Evolutionary conservation across 2,113 vertebrate species (phyloP).

Genomic region (Oplegnathus fasciatus): DNA sequence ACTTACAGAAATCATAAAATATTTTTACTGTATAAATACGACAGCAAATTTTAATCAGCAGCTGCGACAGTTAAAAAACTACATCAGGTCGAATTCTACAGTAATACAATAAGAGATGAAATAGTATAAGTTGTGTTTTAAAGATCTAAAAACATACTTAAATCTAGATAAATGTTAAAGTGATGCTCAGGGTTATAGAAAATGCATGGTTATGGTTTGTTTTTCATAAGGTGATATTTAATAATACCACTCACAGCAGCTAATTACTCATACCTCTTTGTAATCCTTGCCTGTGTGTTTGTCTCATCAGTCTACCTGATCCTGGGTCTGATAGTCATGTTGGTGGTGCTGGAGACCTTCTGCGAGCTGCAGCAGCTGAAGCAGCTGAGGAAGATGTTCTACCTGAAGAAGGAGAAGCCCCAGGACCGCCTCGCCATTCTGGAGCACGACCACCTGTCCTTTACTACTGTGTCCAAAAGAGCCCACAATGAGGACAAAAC

Average conservation of each 20-base stretch:
- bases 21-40: not conserved
- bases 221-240: not conserved
- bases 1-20: not conserved
- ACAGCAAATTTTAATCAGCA: not conserved
- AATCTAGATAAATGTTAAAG: not conserved
- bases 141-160: not conserved
- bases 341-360: constrained; percentile 97
- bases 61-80: not conserved
- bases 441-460: constrained; percentile 95
- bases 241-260: not conserved
- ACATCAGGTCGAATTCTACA: not conserved
- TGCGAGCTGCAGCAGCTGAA: constrained; percentile 97
- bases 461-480: constrained; percentile 90
- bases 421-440: constrained; percentile 91
- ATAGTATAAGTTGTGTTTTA: not conserved
- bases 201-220: not conserved
- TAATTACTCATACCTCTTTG: not conserved
- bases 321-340: constrained; percentile 93
- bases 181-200: not conserved
- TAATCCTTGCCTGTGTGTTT: constrained; percentile 6
- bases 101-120: not conserved
- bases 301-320: constrained; percentile 90
- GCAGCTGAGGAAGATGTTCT: constrained; percentile 95
- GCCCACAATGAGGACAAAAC: constrained; percentile 87
- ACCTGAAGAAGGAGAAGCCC: constrained; percentile 94